Evolutionary conservation across 2,113 vertebrate genomes (phyloP).

Genomic region (Centropus unirufus): DNA sequence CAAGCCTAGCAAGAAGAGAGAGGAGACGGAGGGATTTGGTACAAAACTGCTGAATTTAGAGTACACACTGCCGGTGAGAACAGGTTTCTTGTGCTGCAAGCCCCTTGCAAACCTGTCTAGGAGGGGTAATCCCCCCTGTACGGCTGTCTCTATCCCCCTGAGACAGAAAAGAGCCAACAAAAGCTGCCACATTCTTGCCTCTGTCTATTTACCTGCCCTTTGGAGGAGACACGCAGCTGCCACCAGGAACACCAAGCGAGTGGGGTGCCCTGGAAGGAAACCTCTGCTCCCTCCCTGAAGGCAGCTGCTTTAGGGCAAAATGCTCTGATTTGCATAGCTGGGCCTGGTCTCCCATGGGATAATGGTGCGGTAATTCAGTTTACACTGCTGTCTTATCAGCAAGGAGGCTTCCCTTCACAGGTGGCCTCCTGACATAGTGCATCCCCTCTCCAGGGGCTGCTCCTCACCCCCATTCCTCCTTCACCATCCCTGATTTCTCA

Average conservation of each 20-base stretch:
- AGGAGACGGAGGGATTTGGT: not conserved
- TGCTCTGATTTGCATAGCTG: not conserved
- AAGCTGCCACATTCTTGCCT: not conserved
- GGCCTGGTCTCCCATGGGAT: not conserved
- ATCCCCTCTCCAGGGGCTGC: not conserved
- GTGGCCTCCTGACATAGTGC: not conserved
- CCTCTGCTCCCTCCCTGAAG: not conserved
- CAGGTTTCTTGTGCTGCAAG: not conserved
- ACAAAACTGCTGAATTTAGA: not conserved
- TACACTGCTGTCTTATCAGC: not conserved
- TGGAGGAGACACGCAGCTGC: accelerated
- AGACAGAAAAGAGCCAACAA: not conserved
- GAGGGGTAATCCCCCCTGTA: not conserved
- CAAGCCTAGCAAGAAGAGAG: not conserved
- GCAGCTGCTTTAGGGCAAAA: not conserved
- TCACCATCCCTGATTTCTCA: not conserved
- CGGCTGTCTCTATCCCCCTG: not conserved
- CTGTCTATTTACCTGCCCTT: not conserved
- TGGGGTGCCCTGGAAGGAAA: not conserved
- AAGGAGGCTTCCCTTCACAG: not conserved
- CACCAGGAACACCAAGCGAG: not conserved
- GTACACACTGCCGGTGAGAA: not conserved
- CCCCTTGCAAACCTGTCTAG: not conserved
- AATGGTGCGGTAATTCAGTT: not conserved
- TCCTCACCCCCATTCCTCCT: not conserved